phyloP scores from a whole-genome alignment of 1,140 invertebrate genomes.

The Anastrepha obliqua region DNA sequence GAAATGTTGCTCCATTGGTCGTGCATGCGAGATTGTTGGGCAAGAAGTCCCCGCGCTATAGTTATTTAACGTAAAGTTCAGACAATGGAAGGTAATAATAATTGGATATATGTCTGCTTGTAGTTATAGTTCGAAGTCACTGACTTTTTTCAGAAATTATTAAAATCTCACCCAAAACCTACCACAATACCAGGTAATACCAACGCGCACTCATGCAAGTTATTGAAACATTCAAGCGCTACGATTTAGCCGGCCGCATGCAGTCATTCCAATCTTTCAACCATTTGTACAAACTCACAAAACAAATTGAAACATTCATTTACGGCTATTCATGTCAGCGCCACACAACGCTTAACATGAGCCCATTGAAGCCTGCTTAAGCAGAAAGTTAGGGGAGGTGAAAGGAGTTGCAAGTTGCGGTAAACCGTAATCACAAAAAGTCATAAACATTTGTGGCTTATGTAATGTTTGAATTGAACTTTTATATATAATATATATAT shows the following conservation, averaged over 20 bases:
- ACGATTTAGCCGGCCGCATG: background rate
- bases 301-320: conserved; percentile 43
- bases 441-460: background rate
- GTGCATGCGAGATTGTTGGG: too few species aligned
- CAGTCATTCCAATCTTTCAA: conserved; percentile 26
- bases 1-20: too few species aligned
- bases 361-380: background rate
- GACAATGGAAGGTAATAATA: too few species aligned
- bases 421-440: background rate
- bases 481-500: background rate
- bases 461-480: background rate
- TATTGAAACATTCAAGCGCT: background rate
- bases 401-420: background rate
- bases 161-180: background rate
- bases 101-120: too few species aligned
- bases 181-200: background rate
- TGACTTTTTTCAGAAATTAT: background rate
- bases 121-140: too few species aligned
- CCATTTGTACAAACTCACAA: conserved; percentile 8
- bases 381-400: background rate
- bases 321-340: background rate
- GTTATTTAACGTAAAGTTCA: too few species aligned
- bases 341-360: background rate
- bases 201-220: background rate
- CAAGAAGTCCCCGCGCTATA: too few species aligned